A percentile compares a stretch with the other conserved stretches of the same genome.
Evolutionary conservation across 2,113 vertebrate species (phyloP).

Genomic region (Circaetus cinerascens): DNA sequence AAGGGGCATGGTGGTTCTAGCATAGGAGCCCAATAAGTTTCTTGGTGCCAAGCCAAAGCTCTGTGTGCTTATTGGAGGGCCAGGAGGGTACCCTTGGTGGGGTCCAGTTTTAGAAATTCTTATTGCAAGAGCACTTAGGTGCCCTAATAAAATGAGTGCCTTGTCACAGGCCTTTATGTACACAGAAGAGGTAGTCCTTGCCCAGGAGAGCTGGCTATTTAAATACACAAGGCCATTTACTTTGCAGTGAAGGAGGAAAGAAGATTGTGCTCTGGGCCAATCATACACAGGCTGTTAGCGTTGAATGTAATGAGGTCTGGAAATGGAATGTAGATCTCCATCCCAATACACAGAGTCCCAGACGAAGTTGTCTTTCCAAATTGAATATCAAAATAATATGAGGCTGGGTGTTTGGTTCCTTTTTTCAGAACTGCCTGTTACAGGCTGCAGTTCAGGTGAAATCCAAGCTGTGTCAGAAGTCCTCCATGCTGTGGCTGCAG

Average conservation of each 20-base stretch:
- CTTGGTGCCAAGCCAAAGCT: neutral
- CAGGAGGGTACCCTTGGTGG: neutral
- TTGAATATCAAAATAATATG: accelerated
- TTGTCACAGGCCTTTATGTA: neutral
- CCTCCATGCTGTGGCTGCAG: too few relatives aligned
- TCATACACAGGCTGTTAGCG: neutral
- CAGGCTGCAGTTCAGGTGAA: neutral
- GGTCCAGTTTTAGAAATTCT: neutral
- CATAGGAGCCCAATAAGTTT: too few relatives aligned
- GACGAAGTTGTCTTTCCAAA: neutral
- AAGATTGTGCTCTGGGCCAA: neutral
- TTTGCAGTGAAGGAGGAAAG: neutral
- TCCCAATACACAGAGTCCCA: neutral
- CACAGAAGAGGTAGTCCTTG: accelerated
- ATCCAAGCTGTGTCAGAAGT: neutral
- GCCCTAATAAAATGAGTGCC: neutral
- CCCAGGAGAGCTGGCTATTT: neutral
- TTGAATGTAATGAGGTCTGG: neutral
- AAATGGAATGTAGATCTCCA: neutral
- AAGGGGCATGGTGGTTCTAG: neutral
- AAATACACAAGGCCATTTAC: accelerated
- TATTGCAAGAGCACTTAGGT: neutral
- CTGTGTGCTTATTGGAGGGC: neutral
- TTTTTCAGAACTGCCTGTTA: neutral
- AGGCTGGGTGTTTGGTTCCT: neutral